These are phyloP conservation scores for Galemys pyrenaicus DNA, from an alignment of 2,113 vertebrate genomes.

Conservation along the genomic window DNA sequence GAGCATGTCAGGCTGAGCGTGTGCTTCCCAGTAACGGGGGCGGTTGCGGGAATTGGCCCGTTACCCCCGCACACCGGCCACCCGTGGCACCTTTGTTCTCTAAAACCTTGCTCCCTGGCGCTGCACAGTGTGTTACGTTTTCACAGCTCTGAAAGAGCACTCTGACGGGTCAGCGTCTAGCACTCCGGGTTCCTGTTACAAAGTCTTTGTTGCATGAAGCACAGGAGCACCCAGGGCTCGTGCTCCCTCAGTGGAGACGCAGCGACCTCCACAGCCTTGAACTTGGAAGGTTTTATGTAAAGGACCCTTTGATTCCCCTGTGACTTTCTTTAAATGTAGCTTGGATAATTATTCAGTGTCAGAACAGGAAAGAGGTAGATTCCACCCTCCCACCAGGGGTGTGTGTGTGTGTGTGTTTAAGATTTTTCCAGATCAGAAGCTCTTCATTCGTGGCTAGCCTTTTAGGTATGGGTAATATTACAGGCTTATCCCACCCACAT, in stretches of 20 bases:
- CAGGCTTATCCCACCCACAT: background rate
- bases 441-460: background rate
- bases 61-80: background rate
- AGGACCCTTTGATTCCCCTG: background rate
- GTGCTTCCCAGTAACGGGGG: background rate
- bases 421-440: conserved; percentile 32
- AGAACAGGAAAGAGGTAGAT: background rate
- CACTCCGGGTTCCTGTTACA: background rate
- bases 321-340: conserved; percentile 31
- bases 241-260: background rate
- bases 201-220: background rate
- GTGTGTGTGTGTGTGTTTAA: conserved; percentile 27
- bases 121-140: rapidly evolving
- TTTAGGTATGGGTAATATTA: background rate
- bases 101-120: background rate
- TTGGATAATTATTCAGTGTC: conserved; percentile 27
- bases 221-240: background rate
- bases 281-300: background rate
- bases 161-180: background rate
- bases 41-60: rapidly evolving
- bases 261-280: background rate
- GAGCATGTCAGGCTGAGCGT: background rate
- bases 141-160: background rate
- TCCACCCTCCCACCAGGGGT: too few species aligned
- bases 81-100: background rate